Base-by-base conservation (phyloP, 1,140 invertebrate species). In the Heterodera schachtii region DNA sequence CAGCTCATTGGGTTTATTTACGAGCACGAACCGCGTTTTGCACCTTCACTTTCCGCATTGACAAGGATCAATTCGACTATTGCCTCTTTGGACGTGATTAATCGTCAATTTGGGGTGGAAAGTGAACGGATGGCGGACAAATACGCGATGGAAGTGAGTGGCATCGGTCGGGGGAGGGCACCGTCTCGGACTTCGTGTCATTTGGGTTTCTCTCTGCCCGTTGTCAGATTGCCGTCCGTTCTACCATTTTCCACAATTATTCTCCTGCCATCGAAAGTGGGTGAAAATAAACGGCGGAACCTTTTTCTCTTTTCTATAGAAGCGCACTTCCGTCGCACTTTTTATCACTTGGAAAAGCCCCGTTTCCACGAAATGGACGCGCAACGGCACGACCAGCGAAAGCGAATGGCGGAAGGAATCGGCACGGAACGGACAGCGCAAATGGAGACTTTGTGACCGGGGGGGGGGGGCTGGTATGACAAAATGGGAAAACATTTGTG, bases 11-110 rank as follows among this genome's bases (percentile, higher is more conserved):
- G 64, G 31, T 84, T 80, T 64, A 31, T 84, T 19, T 85, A 82
- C 71, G 82, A 84, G 67, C 83, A 84, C 70, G 77, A 84, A 67
- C 82, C 78, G 13, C 69, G 49, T 19, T 84, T 84, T 67, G 52
- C 79, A 5, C 80, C 81, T 11, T 73, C 76, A 60, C 44, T 82
- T 60, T 43, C 67, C 43, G 47, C 81, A 13, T 47, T 67, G 70
- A 19, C 71, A 19, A 64, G 11, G 8, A 70, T 78, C 19, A 49
- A 41, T 46, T 21, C 47, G 31, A 44, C 66, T 19, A 46, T 69
- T 69, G 66, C 77, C 47, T 19, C 8, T 5, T 47, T 78, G 11
- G 77, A 78, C 70, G 60, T 78, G n/a, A 46, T 78, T 43, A 43
- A 69, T 6, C 7, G 9, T n/a, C 70, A 78, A 41, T 78, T 71